Base-by-base conservation (phyloP, 2,888 invertebrate genomes). In the Dilophus febrilis region DNA sequence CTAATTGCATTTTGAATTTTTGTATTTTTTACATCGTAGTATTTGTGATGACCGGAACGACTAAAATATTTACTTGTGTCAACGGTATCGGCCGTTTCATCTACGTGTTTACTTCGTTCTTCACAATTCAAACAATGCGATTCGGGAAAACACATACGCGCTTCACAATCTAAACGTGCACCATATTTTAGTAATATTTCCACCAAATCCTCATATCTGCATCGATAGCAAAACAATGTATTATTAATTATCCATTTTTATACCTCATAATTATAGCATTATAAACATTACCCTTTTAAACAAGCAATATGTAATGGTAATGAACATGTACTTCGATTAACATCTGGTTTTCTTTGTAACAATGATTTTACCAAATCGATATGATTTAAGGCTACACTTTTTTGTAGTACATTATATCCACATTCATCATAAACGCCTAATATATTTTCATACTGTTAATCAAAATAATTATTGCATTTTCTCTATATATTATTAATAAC, bases 261-360 rank as follows among this genome's bases (percentile, higher is more conserved):
- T 40, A 18, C 31, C 13, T 27, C 14, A 26, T 43, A 4, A 33
- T 39, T 28, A 27, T 13, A 32, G 13, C 39, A 13, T 13, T 28
- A 36, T 6, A 13, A 19, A 10, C 30, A 7, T 29, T 44, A 16
- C 13, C 80, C 82, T 51, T 76, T 72, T 28, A 74, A 61, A 46
- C 79, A 79, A 14, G 82, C 81, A 42, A 82, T 74, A 54, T 82
- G 81, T 37, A 81, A 59, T 2, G 82, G 81, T 38, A 79, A 63
- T 46, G 79, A 80, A 54, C 82, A 82, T n/a, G 74, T 71, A 46
- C 76, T 75, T 16, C 75, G 62, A 56, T 79, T 77, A 3, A 76
- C 70, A 54, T 78, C 77, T 6, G 69, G 66, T 33, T 65, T 64
- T 34, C 74, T 60, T 45, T 72, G 68, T 42, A 77, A 53, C 36